A percentile compares a stretch with the other conserved stretches of the same genome.
Evolutionary conservation across 2,113 vertebrate genomes (phyloP).

Genomic region (Verasper variegatus): DNA sequence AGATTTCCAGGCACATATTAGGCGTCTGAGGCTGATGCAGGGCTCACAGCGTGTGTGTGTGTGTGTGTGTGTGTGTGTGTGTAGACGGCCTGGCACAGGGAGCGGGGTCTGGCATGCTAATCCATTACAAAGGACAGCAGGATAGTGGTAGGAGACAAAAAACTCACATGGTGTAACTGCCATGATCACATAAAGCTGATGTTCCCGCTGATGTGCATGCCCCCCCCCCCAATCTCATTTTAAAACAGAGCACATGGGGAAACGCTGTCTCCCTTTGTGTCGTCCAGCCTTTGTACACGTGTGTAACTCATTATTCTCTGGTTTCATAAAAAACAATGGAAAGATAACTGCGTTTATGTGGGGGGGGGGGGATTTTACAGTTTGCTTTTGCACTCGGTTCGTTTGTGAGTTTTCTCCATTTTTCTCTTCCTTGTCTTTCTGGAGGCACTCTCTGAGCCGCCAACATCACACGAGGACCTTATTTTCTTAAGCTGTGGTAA

Average conservation of each 20-base stretch:
- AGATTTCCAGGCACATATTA: constrained; percentile 19
- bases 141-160: constrained; percentile 11
- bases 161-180: constrained; percentile 22
- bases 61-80: neutral
- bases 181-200: constrained; percentile 22
- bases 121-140: constrained; percentile 34
- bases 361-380: neutral
- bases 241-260: neutral
- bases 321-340: neutral
- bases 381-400: neutral
- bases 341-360: neutral
- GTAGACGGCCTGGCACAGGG: constrained; percentile 26
- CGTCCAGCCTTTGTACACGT: neutral
- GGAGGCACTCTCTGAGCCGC: constrained; percentile 9
- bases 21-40: constrained; percentile 2
- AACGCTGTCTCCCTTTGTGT: neutral
- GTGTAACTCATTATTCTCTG: constrained; percentile 17
- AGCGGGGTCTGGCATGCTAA: constrained; percentile 54
- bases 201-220: constrained; percentile 14
- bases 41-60: constrained; percentile 12
- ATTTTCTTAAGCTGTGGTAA: constrained; percentile 14
- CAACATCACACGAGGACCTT: constrained; percentile 8
- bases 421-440: constrained; percentile 6
- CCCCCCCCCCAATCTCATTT: neutral
- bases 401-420: constrained; percentile 25